Percentiles rank a stretch among this genome's conserved stretches.
phyloP scores from a whole-genome alignment of 2,797 vertebrate species.

The Lepilemur septentrionalis region DNA sequence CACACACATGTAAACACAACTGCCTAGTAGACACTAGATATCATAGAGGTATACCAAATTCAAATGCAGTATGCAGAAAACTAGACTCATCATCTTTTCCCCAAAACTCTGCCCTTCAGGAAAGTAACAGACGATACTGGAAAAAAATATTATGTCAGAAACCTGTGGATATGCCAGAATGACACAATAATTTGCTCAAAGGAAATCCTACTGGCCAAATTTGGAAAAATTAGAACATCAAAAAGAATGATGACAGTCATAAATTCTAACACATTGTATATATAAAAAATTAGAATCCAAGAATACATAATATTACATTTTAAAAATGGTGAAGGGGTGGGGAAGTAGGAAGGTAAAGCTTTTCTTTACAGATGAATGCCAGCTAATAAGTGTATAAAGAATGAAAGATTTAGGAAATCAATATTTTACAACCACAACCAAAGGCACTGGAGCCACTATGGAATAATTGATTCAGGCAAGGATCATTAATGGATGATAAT shows the following conservation, averaged over 20 bases:
- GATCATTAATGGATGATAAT: slow-evolving; percentile 25
- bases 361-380: slow-evolving; percentile 23
- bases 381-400: slow-evolving; percentile 15
- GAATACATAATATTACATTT: not conserved
- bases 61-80: slow-evolving; percentile 34
- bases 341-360: not conserved
- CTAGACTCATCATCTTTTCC: not conserved
- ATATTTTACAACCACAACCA: slow-evolving; percentile 17
- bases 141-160: slow-evolving; percentile 43
- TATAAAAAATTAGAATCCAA: not conserved
- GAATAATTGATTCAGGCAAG: slow-evolving; percentile 38
- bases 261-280: not conserved
- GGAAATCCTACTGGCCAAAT: not conserved
- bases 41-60: not conserved
- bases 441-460: not conserved
- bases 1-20: rapidly evolving
- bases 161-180: not conserved
- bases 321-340: not conserved
- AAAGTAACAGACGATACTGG: not conserved
- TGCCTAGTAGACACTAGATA: not conserved
- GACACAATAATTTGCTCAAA: not conserved
- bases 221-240: not conserved
- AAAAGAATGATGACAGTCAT: not conserved
- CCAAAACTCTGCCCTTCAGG: not conserved
- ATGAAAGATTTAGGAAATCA: slow-evolving; percentile 39